A percentile compares a stretch with the other conserved stretches of the same genome.
Evolutionary conservation across 1,140 invertebrate species (phyloP).

Genomic region (Stratiolaelaps scimitus): DNA sequence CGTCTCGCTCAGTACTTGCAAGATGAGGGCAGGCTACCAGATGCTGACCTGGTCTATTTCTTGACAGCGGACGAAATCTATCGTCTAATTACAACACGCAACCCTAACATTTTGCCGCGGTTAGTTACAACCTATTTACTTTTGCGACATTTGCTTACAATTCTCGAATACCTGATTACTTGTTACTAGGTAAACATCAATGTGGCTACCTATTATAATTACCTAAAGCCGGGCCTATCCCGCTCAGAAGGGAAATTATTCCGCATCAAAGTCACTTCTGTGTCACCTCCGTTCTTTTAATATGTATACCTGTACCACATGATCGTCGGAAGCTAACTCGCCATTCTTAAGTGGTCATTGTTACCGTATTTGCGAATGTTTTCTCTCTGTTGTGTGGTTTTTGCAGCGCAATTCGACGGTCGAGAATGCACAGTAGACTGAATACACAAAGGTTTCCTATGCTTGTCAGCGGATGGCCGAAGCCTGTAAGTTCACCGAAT

Average conservation of each 20-base stretch:
- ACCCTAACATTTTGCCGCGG: neutral
- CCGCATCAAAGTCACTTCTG: too few relatives aligned
- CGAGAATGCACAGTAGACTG: neutral
- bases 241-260: too few relatives aligned
- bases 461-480: neutral
- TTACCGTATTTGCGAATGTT: too few relatives aligned
- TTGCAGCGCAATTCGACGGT: neutral
- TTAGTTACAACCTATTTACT: neutral
- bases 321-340: too few relatives aligned
- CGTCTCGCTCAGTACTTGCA: neutral
- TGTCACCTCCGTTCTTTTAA: too few relatives aligned
- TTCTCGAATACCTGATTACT: too few relatives aligned
- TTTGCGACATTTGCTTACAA: too few relatives aligned
- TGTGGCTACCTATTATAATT: too few relatives aligned
- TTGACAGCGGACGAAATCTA: neutral
- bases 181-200: too few relatives aligned
- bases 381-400: neutral
- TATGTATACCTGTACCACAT: too few relatives aligned
- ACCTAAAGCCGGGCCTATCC: too few relatives aligned
- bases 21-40: neutral
- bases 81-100: neutral
- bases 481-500: neutral
- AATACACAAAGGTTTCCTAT: neutral
- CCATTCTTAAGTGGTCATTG: too few relatives aligned
- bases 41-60: constrained; percentile 11